Evolutionary conservation across 2,888 invertebrate species (phyloP).

Genomic region (Ferdinandea cuprea): DNA sequence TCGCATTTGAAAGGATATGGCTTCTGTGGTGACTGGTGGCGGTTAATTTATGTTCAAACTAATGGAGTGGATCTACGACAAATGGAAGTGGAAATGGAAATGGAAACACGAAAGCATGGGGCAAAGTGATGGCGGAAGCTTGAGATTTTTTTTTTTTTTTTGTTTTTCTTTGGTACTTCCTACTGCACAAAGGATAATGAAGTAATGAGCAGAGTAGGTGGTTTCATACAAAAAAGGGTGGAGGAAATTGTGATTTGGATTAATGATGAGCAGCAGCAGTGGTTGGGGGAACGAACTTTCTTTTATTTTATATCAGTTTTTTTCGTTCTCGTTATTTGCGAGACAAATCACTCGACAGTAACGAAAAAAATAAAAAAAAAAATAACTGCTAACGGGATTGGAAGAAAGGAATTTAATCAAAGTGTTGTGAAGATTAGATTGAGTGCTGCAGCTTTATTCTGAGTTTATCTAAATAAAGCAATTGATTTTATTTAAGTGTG

Average conservation of each 20-base stretch:
- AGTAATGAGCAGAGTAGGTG: slow-evolving; percentile 30
- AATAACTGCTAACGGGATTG: neutral
- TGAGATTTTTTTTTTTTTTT: neutral
- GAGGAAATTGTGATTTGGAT: slow-evolving; percentile 41
- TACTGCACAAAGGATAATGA: slow-evolving; percentile 25
- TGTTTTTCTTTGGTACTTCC: neutral
- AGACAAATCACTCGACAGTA: slow-evolving; percentile 15
- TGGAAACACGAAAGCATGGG: neutral
- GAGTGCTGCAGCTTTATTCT: neutral
- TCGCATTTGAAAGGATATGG: slow-evolving; percentile 40
- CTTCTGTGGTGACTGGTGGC: slow-evolving; percentile 41
- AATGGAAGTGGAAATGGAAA: slow-evolving; percentile 28
- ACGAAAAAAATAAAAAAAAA: neutral
- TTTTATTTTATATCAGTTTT: neutral
- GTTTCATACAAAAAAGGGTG: slow-evolving; percentile 9
- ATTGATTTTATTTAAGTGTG: no score
- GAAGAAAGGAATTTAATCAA: neutral
- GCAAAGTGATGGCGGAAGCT: neutral
- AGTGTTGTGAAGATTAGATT: neutral
- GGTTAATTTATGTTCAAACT: slow-evolving; percentile 65
- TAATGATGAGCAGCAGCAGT: slow-evolving; percentile 28
- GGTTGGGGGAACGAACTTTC: neutral
- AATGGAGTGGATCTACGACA: slow-evolving; percentile 62
- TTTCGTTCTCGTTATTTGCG: neutral
- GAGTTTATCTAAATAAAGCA: no score